phyloP scores from a whole-genome alignment of 2,797 vertebrate species.

The Channa striata region DNA sequence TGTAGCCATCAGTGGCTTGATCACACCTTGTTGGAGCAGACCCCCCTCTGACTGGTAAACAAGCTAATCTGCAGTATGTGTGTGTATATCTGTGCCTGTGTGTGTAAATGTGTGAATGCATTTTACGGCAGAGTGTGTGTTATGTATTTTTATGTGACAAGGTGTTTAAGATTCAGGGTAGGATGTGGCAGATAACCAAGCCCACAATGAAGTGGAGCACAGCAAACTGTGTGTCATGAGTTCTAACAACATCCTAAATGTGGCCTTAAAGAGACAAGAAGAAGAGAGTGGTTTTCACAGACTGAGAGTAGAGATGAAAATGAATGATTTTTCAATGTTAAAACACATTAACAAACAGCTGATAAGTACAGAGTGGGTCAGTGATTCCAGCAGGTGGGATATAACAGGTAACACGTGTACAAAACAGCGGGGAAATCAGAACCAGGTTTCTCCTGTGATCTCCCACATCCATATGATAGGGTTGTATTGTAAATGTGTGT shows the following conservation, averaged over 20 bases:
- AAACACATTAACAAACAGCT: background rate
- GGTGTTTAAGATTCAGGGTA: constrained; percentile 78
- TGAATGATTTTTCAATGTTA: background rate
- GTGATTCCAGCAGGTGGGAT: background rate
- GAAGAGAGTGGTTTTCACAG: background rate
- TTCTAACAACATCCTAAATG: constrained; percentile 16
- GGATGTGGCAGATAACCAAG: constrained; percentile 42
- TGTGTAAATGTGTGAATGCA: constrained; percentile 31
- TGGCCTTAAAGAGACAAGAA: constrained; percentile 21
- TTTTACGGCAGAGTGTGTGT: constrained; percentile 36
- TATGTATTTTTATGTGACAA: constrained; percentile 64
- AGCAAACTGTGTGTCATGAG: constrained; percentile 33
- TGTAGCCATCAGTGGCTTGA: constrained; percentile 74
- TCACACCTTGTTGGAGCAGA: constrained; percentile 71
- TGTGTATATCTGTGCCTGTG: constrained; percentile 35
- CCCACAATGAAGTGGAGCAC: constrained; percentile 26
- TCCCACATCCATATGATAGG: constrained; percentile 20
- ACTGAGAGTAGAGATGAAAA: background rate
- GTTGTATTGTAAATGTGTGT: background rate
- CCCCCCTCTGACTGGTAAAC: constrained; percentile 79
- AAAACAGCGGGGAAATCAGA: background rate
- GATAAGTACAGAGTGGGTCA: constrained; percentile 1
- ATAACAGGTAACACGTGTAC: constrained; percentile 8
- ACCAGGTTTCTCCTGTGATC: constrained; percentile 4
- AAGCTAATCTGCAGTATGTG: constrained; percentile 73